phyloP scores from a whole-genome alignment of 1,140 invertebrate species.

The Tetragnatha versicolor region DNA sequence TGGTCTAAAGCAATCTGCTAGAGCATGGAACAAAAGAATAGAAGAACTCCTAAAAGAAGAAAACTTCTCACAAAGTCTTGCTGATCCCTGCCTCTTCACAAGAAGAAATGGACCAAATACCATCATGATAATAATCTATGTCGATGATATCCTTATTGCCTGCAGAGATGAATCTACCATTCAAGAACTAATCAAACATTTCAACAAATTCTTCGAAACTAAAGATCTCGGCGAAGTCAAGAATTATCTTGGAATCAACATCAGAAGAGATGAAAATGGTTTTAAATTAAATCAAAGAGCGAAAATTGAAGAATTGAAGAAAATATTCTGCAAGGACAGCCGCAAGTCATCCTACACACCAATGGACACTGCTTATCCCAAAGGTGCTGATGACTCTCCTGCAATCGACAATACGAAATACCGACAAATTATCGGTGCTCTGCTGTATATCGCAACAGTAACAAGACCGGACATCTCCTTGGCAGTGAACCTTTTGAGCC shows the following conservation, averaged over 20 bases:
- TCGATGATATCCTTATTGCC: background rate
- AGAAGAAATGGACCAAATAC: background rate
- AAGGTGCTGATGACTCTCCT: background rate
- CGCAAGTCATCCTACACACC: background rate
- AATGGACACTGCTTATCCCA: background rate
- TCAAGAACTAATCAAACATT: background rate
- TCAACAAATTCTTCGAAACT: background rate
- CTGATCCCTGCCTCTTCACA: background rate
- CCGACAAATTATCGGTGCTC: background rate
- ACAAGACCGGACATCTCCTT: background rate
- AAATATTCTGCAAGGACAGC: background rate
- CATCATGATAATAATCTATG: background rate
- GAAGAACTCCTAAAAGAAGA: background rate
- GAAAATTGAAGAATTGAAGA: background rate
- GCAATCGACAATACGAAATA: background rate
- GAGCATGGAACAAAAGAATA: background rate
- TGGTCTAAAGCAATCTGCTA: constrained; percentile 6
- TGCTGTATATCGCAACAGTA: no score
- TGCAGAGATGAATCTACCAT: background rate
- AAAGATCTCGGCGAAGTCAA: background rate
- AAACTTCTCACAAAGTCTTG: background rate
- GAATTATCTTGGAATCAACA: background rate
- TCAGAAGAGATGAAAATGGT: no score
- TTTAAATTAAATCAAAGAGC: background rate
- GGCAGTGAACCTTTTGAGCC: background rate